Evolutionary conservation across 2,888 invertebrate genomes (phyloP).

Genomic region (Brenthis ino): DNA sequence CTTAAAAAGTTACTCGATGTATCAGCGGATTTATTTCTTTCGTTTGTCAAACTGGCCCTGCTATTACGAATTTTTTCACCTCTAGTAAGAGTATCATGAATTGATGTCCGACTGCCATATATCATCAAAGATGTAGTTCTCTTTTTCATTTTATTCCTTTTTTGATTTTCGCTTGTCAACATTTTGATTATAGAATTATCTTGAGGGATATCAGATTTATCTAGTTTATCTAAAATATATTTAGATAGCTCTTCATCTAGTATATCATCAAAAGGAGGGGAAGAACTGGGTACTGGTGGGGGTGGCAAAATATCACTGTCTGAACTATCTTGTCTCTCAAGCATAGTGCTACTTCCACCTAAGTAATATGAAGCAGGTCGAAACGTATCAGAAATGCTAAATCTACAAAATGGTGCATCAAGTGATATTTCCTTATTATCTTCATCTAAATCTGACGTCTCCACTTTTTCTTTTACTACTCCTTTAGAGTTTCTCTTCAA

Average conservation of each 20-base stretch:
- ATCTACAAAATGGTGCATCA: slow-evolving; percentile 85
- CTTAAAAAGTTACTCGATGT: slow-evolving; percentile 53
- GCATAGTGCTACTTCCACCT: slow-evolving; percentile 85
- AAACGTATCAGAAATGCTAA: slow-evolving; percentile 93
- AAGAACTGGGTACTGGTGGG: slow-evolving; percentile 89
- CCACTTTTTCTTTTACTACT: slow-evolving; percentile 79
- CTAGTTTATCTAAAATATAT: slow-evolving; percentile 78
- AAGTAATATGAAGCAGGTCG: slow-evolving; percentile 94
- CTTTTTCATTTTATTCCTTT: slow-evolving; percentile 70
- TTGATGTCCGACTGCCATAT: slow-evolving; percentile 76
- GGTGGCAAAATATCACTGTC: slow-evolving; percentile 91
- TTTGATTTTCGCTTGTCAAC: slow-evolving; percentile 73
- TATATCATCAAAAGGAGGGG: slow-evolving; percentile 88
- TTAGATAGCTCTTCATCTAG: slow-evolving; percentile 83
- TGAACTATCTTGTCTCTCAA: slow-evolving; percentile 89
- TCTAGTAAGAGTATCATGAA: slow-evolving; percentile 76
- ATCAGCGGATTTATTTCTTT: slow-evolving; percentile 60
- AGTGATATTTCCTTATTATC: slow-evolving; percentile 90
- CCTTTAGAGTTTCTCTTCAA: slow-evolving; percentile 66
- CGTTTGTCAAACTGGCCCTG: slow-evolving; percentile 70
- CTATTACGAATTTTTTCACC: slow-evolving; percentile 77
- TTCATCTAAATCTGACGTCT: slow-evolving; percentile 92
- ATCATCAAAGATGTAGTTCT: slow-evolving; percentile 79
- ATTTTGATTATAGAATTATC: slow-evolving; percentile 78
- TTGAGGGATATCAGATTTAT: slow-evolving; percentile 72